Conservation (phyloP, 2,797 vertebrate genomes). For the Gambelia wislizenii region DNA sequence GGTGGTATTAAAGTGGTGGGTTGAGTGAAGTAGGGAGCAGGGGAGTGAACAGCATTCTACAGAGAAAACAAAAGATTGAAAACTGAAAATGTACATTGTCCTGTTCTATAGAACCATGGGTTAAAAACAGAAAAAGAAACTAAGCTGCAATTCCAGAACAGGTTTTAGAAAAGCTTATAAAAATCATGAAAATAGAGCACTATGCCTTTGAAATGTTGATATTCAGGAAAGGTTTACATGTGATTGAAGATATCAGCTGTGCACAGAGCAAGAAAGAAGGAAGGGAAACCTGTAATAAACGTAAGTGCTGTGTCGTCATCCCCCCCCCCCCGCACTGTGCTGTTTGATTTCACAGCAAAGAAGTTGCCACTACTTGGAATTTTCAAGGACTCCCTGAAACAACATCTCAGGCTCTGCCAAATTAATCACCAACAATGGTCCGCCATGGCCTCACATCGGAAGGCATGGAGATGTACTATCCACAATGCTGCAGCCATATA, state of each 20-base stretch:
- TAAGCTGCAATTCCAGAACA: slow-evolving; percentile 34
- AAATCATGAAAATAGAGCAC: slow-evolving; percentile 39
- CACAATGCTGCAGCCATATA: too few relatives aligned
- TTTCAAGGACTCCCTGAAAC: too few relatives aligned
- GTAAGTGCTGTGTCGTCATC: background rate
- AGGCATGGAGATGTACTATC: too few relatives aligned
- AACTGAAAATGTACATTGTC: background rate
- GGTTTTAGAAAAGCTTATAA: slow-evolving; percentile 26
- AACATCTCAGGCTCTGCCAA: too few relatives aligned
- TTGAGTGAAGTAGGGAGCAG: background rate
- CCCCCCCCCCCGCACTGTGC: background rate
- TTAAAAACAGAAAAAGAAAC: slow-evolving; percentile 13
- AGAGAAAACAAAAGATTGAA: slow-evolving; percentile 14
- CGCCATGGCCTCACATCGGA: too few relatives aligned
- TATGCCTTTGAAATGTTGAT: slow-evolving; percentile 18
- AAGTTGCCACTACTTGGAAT: background rate
- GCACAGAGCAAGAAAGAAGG: background rate
- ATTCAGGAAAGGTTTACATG: slow-evolving; percentile 2
- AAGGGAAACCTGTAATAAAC: background rate
- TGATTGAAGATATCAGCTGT: background rate
- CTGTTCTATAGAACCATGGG: background rate
- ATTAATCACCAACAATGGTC: too few relatives aligned
- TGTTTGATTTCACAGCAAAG: background rate
- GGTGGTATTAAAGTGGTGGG: background rate
- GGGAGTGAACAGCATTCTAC: background rate